Base-by-base conservation (phyloP, 2,888 invertebrate genomes). In the Xestia c-nigrum region DNA sequence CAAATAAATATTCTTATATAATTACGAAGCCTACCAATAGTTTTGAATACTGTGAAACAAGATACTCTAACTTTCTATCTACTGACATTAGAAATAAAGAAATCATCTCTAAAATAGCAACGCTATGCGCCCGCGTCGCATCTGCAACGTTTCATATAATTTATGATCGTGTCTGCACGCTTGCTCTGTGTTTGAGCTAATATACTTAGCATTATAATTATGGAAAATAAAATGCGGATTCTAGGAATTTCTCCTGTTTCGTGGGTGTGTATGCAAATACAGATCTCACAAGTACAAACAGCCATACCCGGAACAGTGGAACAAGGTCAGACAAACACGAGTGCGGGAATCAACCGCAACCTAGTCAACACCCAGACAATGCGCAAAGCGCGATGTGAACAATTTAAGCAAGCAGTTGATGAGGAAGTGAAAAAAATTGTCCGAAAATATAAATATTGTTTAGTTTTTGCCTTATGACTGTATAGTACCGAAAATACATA, bases 61-160 rank as follows among this genome's bases (percentile, higher is more conserved):
- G 70, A 80, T 85, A 79, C 74, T 67, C 19, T 52, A 72, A 85
- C 86, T 87, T 87, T 85, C 85, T 84, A 81, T 66, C 46, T 16
- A 69, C 55, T 70, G 47, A 50, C 72, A 67, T 74, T 57, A 67
- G 61, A 78, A 78, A 81, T 75, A 73, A 85, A 72, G 76, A 85
- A 83, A 80, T 73, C 76, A 75, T 71, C 57, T 69, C 3, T 59
- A 55, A 52, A 70, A 63, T 55, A 16, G 12, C 40, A 19, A 19
- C 9, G 61, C 55, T 9, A 38, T 59, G 38, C 64, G 43, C 43
- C 52, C 24, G 55, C 43, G 69, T 57, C 72, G 40, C 67, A 59
- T 78, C 43, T 70, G 61, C 65, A 59, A 55, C 21, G 24, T 52
- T 50, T 59, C 6, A 43, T 69, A 43, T 52, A 59, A 40, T 72